Percentiles rank a stretch among this genome's conserved stretches.
Conservation (phyloP, 2,797 vertebrate species). For the Spinibarbus caldwelli region DNA sequence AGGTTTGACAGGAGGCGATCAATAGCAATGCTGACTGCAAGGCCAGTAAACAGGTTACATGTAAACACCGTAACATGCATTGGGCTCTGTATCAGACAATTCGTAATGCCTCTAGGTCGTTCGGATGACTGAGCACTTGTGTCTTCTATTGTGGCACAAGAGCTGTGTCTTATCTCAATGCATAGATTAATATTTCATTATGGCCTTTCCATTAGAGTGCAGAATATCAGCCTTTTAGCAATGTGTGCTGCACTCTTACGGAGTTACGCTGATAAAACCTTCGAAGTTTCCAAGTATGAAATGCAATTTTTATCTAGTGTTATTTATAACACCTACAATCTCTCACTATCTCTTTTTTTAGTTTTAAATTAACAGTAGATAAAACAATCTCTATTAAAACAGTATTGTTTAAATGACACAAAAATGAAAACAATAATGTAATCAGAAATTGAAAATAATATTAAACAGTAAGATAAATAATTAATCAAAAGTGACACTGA, state of each 20-base stretch:
- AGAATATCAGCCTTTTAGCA: conserved; percentile 24
- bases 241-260: neutral
- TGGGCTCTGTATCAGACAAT: neutral
- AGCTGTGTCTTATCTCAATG: conserved; percentile 26
- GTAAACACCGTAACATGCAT: conserved; percentile 22
- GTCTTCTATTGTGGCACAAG: conserved; percentile 29
- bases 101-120: conserved; percentile 16
- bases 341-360: neutral
- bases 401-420: neutral
- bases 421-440: neutral
- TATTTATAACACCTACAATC: neutral
- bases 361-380: neutral
- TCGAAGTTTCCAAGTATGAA: neutral
- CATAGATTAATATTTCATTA: conserved; percentile 45
- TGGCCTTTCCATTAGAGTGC: conserved; percentile 33
- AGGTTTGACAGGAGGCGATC: conserved; percentile 52
- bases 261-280: conserved; percentile 25
- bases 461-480: too few species aligned
- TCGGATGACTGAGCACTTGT: conserved; percentile 53
- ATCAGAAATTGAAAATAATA: too few species aligned
- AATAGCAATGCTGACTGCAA: conserved; percentile 51
- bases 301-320: neutral
- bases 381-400: neutral
- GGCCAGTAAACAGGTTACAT: conserved; percentile 24
- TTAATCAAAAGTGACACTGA: neutral